phyloP scores from a whole-genome alignment of 2,888 invertebrate species.

The Sisyra nigra region DNA sequence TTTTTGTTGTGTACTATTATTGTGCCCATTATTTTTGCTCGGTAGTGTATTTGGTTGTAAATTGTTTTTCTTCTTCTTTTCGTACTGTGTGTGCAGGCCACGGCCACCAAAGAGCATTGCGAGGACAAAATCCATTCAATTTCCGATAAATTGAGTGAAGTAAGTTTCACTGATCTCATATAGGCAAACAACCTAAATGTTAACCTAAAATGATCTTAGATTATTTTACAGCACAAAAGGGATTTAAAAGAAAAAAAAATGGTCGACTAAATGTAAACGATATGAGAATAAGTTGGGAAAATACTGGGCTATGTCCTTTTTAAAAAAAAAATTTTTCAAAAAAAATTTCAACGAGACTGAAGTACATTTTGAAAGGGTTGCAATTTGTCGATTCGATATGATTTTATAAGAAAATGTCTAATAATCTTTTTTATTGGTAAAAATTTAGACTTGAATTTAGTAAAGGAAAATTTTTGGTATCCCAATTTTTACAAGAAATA shows the following conservation, averaged over 20 bases:
- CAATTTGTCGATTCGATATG: no score
- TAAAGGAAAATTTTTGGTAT: no score
- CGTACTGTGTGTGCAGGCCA: conserved; percentile 33
- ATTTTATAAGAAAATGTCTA: no score
- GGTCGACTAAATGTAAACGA: not conserved
- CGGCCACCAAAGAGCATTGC: conserved; percentile 53
- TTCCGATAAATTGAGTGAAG: conserved; percentile 55
- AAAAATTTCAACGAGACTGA: no score
- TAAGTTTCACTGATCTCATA: conserved; percentile 28
- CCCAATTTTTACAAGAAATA: no score
- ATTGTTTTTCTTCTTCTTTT: conserved; percentile 3
- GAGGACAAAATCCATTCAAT: conserved; percentile 59
- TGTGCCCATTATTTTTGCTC: conserved; percentile 5
- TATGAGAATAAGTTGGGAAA: no score
- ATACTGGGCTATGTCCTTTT: no score
- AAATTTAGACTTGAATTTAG: no score
- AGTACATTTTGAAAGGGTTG: no score
- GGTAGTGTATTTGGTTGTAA: not conserved
- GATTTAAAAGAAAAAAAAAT: not conserved
- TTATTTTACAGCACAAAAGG: not conserved
- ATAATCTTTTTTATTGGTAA: no score
- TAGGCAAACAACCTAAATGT: no score
- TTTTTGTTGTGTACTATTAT: conserved; percentile 6
- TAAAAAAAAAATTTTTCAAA: no score
- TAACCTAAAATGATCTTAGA: not conserved